Percentiles rank a stretch among this genome's conserved stretches.
These are phyloP conservation scores for Olivierus martensii DNA, from an alignment of 1,140 invertebrate species.

Conservation along the genomic window DNA sequence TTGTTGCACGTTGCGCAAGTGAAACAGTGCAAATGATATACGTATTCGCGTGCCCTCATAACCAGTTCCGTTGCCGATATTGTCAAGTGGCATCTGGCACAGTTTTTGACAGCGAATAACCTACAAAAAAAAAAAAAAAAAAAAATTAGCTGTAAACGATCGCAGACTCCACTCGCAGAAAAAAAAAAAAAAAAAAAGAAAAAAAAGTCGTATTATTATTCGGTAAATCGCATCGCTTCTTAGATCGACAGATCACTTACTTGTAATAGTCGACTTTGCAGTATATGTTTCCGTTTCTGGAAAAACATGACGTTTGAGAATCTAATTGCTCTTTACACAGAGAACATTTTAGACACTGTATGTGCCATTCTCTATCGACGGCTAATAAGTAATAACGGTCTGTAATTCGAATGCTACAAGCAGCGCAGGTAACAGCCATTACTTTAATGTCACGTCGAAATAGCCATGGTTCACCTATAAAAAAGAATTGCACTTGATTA, in stretches of 20 bases:
- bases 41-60: constrained; percentile 71
- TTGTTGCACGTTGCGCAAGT: constrained; percentile 66
- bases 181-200: too few species aligned
- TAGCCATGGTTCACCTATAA: too few species aligned
- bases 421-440: constrained; percentile 44
- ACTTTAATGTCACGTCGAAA: too few species aligned
- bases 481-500: too few species aligned
- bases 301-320: constrained; percentile 83
- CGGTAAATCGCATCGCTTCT: too few species aligned
- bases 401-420: constrained; percentile 63
- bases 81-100: constrained; percentile 64
- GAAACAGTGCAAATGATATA: constrained; percentile 83
- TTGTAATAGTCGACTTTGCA: constrained; percentile 96
- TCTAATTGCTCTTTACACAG: constrained; percentile 76
- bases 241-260: constrained; percentile 41
- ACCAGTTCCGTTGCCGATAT: constrained; percentile 74
- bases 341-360: constrained; percentile 57
- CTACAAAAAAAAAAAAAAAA: constrained; percentile 20
- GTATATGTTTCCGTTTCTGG: constrained; percentile 84
- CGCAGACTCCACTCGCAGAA: too few species aligned
- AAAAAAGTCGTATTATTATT: too few species aligned
- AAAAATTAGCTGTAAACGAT: too few species aligned
- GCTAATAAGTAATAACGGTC: constrained; percentile 79
- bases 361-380: constrained; percentile 80
- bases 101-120: constrained; percentile 45